Evolutionary conservation across 37 sponge, comb jelly and placozoan genomes (phyloP).

Genomic region (Oopsacas minuta): DNA sequence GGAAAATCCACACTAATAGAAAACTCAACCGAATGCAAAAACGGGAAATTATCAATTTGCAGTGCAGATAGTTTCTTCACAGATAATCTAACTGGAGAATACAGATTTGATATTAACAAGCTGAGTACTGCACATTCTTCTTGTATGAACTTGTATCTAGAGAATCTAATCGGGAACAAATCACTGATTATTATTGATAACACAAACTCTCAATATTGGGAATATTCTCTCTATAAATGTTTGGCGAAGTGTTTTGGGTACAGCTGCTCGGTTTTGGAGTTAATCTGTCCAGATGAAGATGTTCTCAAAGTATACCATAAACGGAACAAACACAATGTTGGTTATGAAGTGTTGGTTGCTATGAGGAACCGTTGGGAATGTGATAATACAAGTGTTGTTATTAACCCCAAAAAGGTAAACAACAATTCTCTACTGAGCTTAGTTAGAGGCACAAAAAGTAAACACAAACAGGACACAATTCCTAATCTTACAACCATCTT

Average conservation of each 20-base stretch:
- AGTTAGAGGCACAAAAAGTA: background rate
- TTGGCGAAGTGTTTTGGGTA: constrained; percentile 32
- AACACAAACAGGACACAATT: background rate
- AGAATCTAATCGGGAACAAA: constrained; percentile 24
- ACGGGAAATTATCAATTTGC: constrained; percentile 35
- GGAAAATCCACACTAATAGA: constrained; percentile 60
- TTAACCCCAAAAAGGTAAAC: constrained; percentile 29
- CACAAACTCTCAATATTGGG: constrained; percentile 62
- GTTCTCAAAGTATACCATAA: constrained; percentile 27
- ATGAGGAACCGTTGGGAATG: constrained; percentile 48
- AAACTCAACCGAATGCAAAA: constrained; percentile 16
- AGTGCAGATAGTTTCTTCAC: constrained; percentile 54
- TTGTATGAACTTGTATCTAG: constrained; percentile 38
- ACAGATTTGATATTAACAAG: constrained; percentile 32
- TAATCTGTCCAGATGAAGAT: constrained; percentile 30
- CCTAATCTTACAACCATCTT: background rate
- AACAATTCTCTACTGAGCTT: background rate
- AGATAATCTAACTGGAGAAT: constrained; percentile 20
- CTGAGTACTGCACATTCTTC: constrained; percentile 47
- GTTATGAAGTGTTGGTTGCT: background rate
- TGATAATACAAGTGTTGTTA: constrained; percentile 32
- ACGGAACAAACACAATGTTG: constrained; percentile 46
- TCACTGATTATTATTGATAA: constrained; percentile 61
- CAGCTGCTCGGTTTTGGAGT: constrained; percentile 35
- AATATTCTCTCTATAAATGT: constrained; percentile 46